phyloP scores from a whole-genome alignment of 2,797 vertebrate species.

The Eurystomus glaucurus region DNA sequence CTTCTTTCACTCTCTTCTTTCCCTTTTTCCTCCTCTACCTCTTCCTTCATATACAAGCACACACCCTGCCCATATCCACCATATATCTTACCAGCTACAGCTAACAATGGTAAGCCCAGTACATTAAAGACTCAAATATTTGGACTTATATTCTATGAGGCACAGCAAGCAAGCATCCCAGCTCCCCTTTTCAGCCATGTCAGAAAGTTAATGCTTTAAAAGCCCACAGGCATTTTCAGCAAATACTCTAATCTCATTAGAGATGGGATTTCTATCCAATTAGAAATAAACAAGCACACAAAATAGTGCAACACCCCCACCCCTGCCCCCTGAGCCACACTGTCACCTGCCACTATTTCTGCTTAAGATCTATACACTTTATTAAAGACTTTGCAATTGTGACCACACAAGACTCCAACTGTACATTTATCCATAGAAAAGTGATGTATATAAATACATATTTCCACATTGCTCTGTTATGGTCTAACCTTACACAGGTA shows the following conservation, averaged over 20 bases:
- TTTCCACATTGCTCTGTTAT: not conserved
- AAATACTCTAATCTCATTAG: constrained; percentile 23
- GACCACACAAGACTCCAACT: rapidly evolving
- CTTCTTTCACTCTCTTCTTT: not conserved
- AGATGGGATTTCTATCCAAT: constrained; percentile 32
- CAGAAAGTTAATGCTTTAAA: constrained; percentile 39
- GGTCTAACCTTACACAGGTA: not conserved
- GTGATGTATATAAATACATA: not conserved
- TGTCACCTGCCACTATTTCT: not conserved
- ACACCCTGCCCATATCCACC: not conserved
- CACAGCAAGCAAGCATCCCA: not conserved
- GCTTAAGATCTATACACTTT: not conserved
- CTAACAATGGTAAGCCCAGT: not conserved
- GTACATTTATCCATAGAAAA: not conserved
- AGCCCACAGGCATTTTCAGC: not conserved
- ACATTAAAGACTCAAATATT: not conserved
- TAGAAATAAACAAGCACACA: not conserved
- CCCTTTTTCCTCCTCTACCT: not conserved
- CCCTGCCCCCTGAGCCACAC: not conserved
- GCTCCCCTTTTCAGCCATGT: not conserved
- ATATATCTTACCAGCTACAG: not conserved
- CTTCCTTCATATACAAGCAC: not conserved
- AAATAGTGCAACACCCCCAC: not conserved
- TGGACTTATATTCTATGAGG: not conserved
- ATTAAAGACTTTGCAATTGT: not conserved